Conservation (phyloP, 2,797 vertebrate genomes). For the Erethizon dorsatum region DNA sequence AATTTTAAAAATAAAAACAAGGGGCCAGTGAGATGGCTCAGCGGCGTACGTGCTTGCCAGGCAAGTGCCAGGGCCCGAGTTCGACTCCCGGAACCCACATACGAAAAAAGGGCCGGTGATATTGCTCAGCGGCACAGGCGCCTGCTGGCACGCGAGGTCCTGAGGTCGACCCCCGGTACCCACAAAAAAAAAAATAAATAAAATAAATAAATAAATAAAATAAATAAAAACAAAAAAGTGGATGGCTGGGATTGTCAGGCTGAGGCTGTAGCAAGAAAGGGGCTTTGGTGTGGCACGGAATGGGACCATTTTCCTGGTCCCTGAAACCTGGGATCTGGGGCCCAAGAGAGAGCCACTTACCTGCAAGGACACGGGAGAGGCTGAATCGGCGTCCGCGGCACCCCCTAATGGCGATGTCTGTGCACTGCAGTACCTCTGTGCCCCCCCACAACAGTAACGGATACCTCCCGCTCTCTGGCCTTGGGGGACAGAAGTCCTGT, state of each 20-base stretch:
- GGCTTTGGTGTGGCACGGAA: background rate
- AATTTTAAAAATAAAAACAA: background rate
- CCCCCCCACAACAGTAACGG: background rate
- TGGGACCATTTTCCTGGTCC: background rate
- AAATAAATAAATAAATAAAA: background rate
- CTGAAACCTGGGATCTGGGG: fast-evolving
- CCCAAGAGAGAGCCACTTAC: background rate
- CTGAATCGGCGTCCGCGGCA: background rate
- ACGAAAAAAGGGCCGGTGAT: no score
- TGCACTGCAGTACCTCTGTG: background rate
- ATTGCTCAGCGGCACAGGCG: no score
- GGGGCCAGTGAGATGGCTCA: no score
- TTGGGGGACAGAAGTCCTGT: background rate
- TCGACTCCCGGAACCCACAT: no score
- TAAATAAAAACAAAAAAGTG: background rate
- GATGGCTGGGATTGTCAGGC: background rate
- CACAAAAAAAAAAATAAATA: no score
- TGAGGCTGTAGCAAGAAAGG: background rate
- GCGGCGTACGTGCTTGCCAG: no score
- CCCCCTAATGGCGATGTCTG: background rate
- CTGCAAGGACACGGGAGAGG: background rate
- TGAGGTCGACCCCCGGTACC: no score
- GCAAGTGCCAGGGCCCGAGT: no score
- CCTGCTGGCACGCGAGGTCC: no score
- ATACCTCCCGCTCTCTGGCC: fast-evolving